A percentile compares a stretch with the other conserved stretches of the same genome.
These are phyloP conservation scores for Idaea biselata DNA, from an alignment of 2,888 invertebrate genomes.

Conservation along the genomic window DNA sequence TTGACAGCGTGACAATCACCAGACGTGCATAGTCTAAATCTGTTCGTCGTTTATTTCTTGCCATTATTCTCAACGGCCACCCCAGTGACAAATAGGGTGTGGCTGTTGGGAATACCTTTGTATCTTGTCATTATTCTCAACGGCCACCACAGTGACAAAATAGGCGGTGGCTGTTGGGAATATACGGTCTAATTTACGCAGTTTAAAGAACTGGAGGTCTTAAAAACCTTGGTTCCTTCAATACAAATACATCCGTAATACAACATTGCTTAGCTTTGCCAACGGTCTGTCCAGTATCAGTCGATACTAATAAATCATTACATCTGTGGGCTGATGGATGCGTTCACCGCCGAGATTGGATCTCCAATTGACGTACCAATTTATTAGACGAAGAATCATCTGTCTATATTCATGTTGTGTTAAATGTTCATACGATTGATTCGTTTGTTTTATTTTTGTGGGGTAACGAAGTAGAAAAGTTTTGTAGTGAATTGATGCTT, in stretches of 20 bases:
- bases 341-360: constrained; percentile 60
- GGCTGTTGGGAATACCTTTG: too few species aligned
- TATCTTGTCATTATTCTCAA: too few species aligned
- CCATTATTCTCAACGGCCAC: too few species aligned
- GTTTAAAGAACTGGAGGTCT: background rate
- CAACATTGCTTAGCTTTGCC: background rate
- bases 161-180: too few species aligned
- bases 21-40: too few species aligned
- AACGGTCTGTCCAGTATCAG: constrained; percentile 28
- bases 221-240: background rate
- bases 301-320: constrained; percentile 69
- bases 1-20: too few species aligned
- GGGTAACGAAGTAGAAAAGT: background rate
- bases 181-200: too few species aligned
- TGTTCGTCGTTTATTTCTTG: too few species aligned
- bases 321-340: constrained; percentile 60
- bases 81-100: too few species aligned
- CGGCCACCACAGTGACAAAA: too few species aligned
- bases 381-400: constrained; percentile 75
- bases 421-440: constrained; percentile 35
- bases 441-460: constrained; percentile 7
- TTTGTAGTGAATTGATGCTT: too few species aligned
- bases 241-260: background rate
- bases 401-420: constrained; percentile 49
- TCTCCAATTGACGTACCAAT: constrained; percentile 70